These are phyloP conservation scores for Limonius californicus DNA, from an alignment of 1,140 invertebrate species.

Conservation along the genomic window DNA sequence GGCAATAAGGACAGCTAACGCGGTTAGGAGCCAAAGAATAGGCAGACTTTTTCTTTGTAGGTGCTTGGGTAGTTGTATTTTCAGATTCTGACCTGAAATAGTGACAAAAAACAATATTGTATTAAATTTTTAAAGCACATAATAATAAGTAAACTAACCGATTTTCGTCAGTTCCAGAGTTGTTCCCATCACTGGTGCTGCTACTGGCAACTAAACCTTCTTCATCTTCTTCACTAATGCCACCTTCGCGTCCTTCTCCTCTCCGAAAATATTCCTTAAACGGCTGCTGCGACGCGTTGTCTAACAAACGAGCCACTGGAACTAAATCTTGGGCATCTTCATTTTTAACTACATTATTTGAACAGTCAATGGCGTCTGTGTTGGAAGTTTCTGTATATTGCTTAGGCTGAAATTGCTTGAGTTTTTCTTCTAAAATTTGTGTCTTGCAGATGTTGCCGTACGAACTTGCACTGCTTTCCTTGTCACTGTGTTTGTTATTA, in stretches of 20 bases:
- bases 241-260: constrained; percentile 40
- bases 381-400: not conserved
- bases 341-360: constrained; percentile 25
- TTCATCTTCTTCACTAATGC: constrained; percentile 57
- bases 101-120: constrained; percentile 34
- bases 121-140: constrained; percentile 13
- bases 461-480: not conserved
- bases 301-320: constrained; percentile 70
- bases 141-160: constrained; percentile 52
- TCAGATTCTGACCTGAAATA: constrained; percentile 60
- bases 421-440: constrained; percentile 11
- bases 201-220: constrained; percentile 70
- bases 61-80: constrained; percentile 35
- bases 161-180: constrained; percentile 78
- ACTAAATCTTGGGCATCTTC: constrained; percentile 62
- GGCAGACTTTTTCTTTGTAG: constrained; percentile 84
- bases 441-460: constrained; percentile 5
- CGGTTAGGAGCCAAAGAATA: constrained; percentile 92
- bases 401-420: constrained; percentile 7
- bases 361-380: not conserved
- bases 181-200: constrained; percentile 69
- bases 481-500: constrained; percentile 23
- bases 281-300: constrained; percentile 70
- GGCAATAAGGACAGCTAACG: constrained; percentile 87
- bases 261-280: constrained; percentile 60